Percentiles rank a stretch among this genome's conserved stretches.
Conservation (phyloP, 2,113 vertebrate genomes). For the Zootoca vivipara region DNA sequence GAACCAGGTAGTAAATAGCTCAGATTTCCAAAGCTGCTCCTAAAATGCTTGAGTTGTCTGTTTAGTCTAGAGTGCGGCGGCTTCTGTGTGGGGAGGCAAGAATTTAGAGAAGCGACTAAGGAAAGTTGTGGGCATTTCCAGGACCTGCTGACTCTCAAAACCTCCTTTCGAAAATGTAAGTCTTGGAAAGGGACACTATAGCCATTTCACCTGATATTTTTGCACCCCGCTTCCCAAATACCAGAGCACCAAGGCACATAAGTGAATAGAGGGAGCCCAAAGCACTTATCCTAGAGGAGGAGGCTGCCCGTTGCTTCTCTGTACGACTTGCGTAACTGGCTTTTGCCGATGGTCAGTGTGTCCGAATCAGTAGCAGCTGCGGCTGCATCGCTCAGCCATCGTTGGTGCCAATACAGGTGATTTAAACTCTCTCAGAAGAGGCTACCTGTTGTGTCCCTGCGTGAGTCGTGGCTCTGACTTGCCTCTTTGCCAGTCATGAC, state of each 20-base stretch:
- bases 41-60: not conserved
- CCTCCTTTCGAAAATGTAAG: not conserved
- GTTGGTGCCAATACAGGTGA: not conserved
- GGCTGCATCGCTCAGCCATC: not conserved
- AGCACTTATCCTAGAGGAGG: not conserved
- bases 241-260: no score
- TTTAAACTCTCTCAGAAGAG: not conserved
- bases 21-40: not conserved
- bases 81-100: not conserved
- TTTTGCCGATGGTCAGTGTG: not conserved
- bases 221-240: not conserved
- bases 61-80: not conserved
- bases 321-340: not conserved
- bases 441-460: not conserved
- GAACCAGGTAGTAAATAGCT: conserved; percentile 3
- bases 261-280: not conserved
- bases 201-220: not conserved
- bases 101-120: not conserved
- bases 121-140: not conserved
- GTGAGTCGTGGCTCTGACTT: not conserved
- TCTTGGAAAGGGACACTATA: not conserved
- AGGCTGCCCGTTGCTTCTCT: not conserved
- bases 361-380: not conserved
- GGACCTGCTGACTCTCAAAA: not conserved
- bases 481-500: not conserved